phyloP scores from a whole-genome alignment of 2,113 vertebrate genomes.

The Eretmochelys imbricata region DNA sequence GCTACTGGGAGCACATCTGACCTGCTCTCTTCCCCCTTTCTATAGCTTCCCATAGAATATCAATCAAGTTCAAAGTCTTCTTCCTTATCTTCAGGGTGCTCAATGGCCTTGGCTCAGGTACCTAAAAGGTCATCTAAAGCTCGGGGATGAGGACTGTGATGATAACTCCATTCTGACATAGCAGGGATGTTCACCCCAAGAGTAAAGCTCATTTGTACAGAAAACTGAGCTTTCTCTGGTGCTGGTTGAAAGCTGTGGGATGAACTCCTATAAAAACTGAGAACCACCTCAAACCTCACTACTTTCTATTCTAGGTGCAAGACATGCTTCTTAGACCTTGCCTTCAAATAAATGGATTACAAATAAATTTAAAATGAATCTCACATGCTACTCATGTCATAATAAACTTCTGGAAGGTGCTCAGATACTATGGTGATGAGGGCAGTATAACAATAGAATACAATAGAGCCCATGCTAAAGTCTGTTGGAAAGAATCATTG shows the following conservation, averaged over 20 bases:
- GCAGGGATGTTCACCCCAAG: background rate
- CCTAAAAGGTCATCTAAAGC: background rate
- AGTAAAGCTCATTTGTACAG: background rate
- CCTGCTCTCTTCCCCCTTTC: background rate
- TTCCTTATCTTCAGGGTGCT: background rate
- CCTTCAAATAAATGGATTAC: background rate
- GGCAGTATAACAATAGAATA: background rate
- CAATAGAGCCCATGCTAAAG: background rate
- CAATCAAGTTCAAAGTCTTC: background rate
- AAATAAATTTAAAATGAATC: background rate
- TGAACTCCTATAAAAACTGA: background rate
- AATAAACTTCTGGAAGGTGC: background rate
- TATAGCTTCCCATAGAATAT: background rate
- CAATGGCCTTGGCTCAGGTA: background rate
- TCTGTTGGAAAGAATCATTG: background rate
- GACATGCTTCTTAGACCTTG: background rate
- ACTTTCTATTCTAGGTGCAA: background rate
- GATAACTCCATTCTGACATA: background rate
- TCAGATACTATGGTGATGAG: background rate
- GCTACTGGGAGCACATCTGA: background rate
- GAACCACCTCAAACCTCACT: background rate
- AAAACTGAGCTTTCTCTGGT: background rate
- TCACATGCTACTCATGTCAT: background rate
- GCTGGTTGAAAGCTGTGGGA: background rate
- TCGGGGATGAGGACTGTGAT: background rate